phyloP scores from a whole-genome alignment of 2,888 invertebrate species.

The Allophyes oxyacanthae region DNA sequence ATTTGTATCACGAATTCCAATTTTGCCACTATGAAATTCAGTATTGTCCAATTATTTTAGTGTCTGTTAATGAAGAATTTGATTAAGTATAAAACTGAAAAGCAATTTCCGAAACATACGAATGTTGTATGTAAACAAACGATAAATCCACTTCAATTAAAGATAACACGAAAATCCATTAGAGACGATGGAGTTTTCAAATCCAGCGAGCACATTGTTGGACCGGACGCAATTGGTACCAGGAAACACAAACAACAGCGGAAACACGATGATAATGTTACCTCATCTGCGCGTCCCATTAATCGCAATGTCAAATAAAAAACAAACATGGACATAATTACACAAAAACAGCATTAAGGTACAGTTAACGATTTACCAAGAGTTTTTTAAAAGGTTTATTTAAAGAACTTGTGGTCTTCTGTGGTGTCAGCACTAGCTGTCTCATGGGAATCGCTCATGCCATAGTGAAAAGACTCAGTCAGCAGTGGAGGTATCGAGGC shows the following conservation, averaged over 20 bases:
- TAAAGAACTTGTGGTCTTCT: conserved; percentile 27
- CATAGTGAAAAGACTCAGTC: no score
- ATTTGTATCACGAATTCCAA: conserved; percentile 18
- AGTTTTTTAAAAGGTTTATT: conserved; percentile 20
- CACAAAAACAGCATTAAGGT: conserved; percentile 38
- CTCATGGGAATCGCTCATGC: no score
- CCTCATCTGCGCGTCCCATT: conserved; percentile 69
- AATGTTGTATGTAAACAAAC: background rate
- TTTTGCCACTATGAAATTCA: conserved; percentile 17
- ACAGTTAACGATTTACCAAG: conserved; percentile 22
- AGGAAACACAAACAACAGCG: conserved; percentile 75
- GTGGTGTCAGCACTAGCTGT: no score
- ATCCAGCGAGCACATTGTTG: conserved; percentile 51
- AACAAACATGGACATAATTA: conserved; percentile 55
- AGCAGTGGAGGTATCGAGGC: no score
- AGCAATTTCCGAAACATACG: no score
- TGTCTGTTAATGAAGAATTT: no score
- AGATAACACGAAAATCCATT: background rate
- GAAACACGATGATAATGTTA: conserved; percentile 70
- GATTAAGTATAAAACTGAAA: no score
- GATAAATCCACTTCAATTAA: background rate
- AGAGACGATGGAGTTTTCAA: conserved; percentile 36
- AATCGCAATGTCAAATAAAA: conserved; percentile 73
- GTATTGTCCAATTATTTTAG: no score
- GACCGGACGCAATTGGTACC: conserved; percentile 77